Percentiles rank a stretch among this genome's conserved stretches.
These are phyloP conservation scores for Portevinia maculata DNA, from an alignment of 2,888 invertebrate genomes.

Conservation along the genomic window DNA sequence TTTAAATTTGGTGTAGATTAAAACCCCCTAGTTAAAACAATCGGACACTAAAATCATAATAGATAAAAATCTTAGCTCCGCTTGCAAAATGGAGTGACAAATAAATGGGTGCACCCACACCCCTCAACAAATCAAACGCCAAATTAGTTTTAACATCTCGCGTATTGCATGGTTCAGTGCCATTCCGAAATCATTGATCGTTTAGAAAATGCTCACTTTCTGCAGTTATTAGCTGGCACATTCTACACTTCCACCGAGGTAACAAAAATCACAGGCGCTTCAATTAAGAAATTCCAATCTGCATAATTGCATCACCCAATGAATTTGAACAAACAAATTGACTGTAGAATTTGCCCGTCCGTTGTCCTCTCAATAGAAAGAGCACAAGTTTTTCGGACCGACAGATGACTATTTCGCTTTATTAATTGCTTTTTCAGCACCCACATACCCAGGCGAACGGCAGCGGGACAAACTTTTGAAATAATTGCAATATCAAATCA, in stretches of 20 bases:
- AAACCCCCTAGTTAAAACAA: too few species aligned
- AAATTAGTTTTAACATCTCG: too few species aligned
- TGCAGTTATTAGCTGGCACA: conserved; percentile 17
- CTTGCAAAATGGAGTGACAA: too few species aligned
- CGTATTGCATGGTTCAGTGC: too few species aligned
- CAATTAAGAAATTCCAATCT: conserved; percentile 34
- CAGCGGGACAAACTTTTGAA: conserved; percentile 39
- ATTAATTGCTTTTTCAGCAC: conserved; percentile 56
- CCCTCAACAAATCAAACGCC: neutral
- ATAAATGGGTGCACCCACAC: too few species aligned
- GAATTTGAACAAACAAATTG: conserved; percentile 29
- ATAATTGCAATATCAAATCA: conserved; percentile 63
- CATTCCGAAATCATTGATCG: neutral
- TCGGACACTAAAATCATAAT: too few species aligned
- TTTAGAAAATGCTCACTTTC: neutral
- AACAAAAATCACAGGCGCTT: conserved; percentile 23
- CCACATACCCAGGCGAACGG: conserved; percentile 35
- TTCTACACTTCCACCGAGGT: conserved; percentile 11
- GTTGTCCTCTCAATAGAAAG: neutral
- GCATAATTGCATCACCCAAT: conserved; percentile 37
- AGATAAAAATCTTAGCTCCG: too few species aligned
- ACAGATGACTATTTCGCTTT: conserved; percentile 29
- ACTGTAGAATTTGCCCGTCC: neutral
- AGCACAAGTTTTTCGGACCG: conserved; percentile 17
- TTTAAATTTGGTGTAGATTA: too few species aligned